These are phyloP conservation scores for Chrysotoxum bicinctum DNA, from an alignment of 2,888 invertebrate genomes.

Conservation along the genomic window DNA sequence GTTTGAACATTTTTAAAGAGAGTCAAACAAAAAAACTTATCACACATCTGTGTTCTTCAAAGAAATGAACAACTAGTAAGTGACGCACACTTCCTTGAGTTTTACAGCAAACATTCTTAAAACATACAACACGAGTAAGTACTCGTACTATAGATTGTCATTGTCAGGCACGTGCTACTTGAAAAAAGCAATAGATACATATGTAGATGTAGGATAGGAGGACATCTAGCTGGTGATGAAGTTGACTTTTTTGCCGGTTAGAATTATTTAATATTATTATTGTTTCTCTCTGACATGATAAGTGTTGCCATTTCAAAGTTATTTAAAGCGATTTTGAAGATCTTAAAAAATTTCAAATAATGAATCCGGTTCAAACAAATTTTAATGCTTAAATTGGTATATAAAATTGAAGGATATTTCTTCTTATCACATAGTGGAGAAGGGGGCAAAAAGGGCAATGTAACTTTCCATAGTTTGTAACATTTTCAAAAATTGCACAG, in stretches of 20 bases:
- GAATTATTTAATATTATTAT: neutral
- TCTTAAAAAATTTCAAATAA: too few relatives aligned
- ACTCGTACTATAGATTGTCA: too few relatives aligned
- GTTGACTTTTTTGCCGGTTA: slow-evolving; percentile 28
- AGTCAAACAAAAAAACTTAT: neutral
- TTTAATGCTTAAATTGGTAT: too few relatives aligned
- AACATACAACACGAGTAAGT: neutral
- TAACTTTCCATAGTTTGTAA: too few relatives aligned
- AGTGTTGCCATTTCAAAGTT: neutral
- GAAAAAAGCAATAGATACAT: neutral
- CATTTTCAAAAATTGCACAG: too few relatives aligned
- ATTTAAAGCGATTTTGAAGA: too few relatives aligned
- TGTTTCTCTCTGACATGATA: neutral
- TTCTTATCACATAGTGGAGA: too few relatives aligned
- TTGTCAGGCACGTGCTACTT: slow-evolving; percentile 44
- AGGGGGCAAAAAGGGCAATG: too few relatives aligned
- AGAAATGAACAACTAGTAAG: neutral
- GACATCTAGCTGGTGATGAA: neutral
- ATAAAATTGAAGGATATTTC: too few relatives aligned
- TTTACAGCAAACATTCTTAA: slow-evolving; percentile 27
- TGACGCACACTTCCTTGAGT: slow-evolving; percentile 51
- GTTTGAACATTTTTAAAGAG: neutral
- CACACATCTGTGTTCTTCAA: slow-evolving; percentile 14
- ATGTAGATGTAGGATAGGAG: neutral
- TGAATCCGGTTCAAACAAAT: too few relatives aligned